These are phyloP conservation scores for Cremastobaeus sp. DNA, from an alignment of 2,888 invertebrate genomes.

Conservation along the genomic window DNA sequence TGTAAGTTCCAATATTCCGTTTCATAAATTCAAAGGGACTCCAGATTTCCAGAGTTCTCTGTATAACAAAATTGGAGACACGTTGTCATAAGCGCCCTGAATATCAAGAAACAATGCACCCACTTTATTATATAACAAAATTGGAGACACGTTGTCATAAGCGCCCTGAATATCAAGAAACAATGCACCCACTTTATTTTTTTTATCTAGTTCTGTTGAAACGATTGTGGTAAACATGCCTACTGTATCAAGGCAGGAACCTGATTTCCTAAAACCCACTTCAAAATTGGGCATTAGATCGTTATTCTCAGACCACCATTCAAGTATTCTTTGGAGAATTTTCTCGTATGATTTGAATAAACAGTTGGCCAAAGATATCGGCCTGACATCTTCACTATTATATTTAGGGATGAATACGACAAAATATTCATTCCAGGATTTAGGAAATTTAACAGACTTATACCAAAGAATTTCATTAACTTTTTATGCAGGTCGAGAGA, in stretches of 20 bases:
- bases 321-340: slow-evolving; percentile 5
- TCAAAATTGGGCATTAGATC: slow-evolving; percentile 7
- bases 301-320: slow-evolving; percentile 16
- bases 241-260: slow-evolving; percentile 5
- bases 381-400: slow-evolving; percentile 9
- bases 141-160: slow-evolving; percentile 4
- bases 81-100: not conserved
- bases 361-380: slow-evolving; percentile 1
- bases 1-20: not conserved
- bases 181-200: not conserved
- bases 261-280: slow-evolving; percentile 1
- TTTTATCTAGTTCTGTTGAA: not conserved
- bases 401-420: slow-evolving; percentile 5
- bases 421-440: not conserved
- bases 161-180: slow-evolving; percentile 15
- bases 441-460: not conserved
- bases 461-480: not conserved
- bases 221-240: not conserved
- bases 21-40: not conserved
- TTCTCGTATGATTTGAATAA: slow-evolving; percentile 6
- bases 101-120: not conserved
- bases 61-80: not conserved
- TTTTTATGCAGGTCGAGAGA: not conserved
- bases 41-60: slow-evolving; percentile 15
- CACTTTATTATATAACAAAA: too few species aligned